These are phyloP conservation scores for Oreochromis grahami DNA, from an alignment of 2,797 vertebrate species.

Conservation along the genomic window DNA sequence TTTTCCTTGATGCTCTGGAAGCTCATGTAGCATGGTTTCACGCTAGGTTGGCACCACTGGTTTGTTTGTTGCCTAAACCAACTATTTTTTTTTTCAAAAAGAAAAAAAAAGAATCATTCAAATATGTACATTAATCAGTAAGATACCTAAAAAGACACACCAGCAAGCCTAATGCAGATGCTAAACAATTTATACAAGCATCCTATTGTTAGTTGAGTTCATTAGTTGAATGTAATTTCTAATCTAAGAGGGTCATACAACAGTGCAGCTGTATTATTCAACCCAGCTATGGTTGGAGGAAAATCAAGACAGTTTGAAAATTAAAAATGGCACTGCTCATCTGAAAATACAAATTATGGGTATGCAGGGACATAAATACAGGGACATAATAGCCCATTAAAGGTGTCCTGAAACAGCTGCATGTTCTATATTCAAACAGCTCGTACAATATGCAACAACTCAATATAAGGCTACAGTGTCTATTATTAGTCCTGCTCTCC, in stretches of 20 bases:
- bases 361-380: neutral
- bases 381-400: neutral
- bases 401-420: neutral
- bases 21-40: slow-evolving; percentile 60
- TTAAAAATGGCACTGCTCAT: neutral
- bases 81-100: slow-evolving; percentile 33
- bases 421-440: slow-evolving; percentile 5
- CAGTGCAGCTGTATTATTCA: slow-evolving; percentile 19
- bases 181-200: slow-evolving; percentile 64
- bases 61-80: slow-evolving; percentile 72
- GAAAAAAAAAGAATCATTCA: neutral
- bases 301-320: neutral
- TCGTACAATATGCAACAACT: neutral
- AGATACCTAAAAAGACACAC: slow-evolving; percentile 52
- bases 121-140: slow-evolving; percentile 40
- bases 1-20: slow-evolving; percentile 71
- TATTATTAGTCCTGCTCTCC: slow-evolving; percentile 19
- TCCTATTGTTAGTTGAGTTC: slow-evolving; percentile 42
- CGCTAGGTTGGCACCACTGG: slow-evolving; percentile 52
- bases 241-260: slow-evolving; percentile 29
- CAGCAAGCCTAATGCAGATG: slow-evolving; percentile 52
- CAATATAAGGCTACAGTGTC: neutral
- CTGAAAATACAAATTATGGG: neutral
- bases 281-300: neutral
- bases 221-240: slow-evolving; percentile 36